A percentile compares a stretch with the other conserved stretches of the same genome.
Evolutionary conservation across 2,888 invertebrate genomes (phyloP).

Genomic region (Sesia apiformis): DNA sequence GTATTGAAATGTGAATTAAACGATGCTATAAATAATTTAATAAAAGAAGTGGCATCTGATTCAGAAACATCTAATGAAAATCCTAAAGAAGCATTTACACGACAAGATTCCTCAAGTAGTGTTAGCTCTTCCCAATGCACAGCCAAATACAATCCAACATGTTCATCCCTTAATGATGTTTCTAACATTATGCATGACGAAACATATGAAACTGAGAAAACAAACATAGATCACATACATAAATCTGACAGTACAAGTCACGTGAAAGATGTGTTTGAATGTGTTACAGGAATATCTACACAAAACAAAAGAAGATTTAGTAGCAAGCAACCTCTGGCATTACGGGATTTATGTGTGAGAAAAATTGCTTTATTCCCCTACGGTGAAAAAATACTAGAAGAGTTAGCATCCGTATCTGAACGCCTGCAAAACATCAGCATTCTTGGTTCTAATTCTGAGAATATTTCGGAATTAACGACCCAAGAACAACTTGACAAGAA

Average conservation of each 20-base stretch:
- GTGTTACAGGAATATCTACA: slow-evolving; percentile 41
- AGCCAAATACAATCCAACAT: slow-evolving; percentile 78
- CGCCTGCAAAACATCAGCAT: slow-evolving; percentile 57
- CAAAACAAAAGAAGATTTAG: slow-evolving; percentile 15
- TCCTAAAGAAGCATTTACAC: slow-evolving; percentile 40
- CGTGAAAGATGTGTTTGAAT: slow-evolving; percentile 61
- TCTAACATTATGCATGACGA: slow-evolving; percentile 71
- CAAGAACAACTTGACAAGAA: slow-evolving; percentile 1
- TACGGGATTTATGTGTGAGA: slow-evolving; percentile 79
- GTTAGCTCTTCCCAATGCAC: slow-evolving; percentile 81
- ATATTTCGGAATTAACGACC: slow-evolving; percentile 8
- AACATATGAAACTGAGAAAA: slow-evolving; percentile 22
- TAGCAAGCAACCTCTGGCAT: slow-evolving; percentile 50
- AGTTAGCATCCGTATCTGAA: slow-evolving; percentile 78
- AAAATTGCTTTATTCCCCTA: slow-evolving; percentile 79
- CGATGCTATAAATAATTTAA: slow-evolving; percentile 61
- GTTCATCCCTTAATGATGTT: slow-evolving; percentile 76
- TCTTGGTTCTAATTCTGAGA: slow-evolving; percentile 16
- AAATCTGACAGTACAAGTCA: slow-evolving; percentile 29
- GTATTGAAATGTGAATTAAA: slow-evolving; percentile 62
- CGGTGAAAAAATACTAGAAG: slow-evolving; percentile 80
- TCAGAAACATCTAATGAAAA: slow-evolving; percentile 37
- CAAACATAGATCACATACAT: slow-evolving; percentile 17
- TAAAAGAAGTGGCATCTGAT: slow-evolving; percentile 57
- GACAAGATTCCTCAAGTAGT: slow-evolving; percentile 77